Evolutionary conservation across 2,888 invertebrate species (phyloP).

Genomic region (Cryptophagus acutangulus): DNA sequence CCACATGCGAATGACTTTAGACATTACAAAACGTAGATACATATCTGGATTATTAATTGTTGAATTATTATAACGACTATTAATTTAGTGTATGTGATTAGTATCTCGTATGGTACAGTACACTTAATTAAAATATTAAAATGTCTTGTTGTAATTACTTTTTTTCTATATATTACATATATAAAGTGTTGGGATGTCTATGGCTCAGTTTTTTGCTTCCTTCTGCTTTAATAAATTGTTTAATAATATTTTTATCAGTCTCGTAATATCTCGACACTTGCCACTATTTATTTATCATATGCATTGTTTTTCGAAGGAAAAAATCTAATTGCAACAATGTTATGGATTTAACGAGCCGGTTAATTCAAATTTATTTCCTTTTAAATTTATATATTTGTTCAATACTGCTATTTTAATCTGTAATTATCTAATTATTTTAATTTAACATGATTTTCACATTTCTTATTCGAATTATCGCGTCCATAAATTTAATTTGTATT

Average conservation of each 20-base stretch:
- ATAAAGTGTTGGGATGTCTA: constrained; percentile 2
- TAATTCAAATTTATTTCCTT: no score
- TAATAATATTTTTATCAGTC: constrained; percentile 21
- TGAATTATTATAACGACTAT: constrained; percentile 32
- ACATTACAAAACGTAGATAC: constrained; percentile 20
- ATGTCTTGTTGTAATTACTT: constrained; percentile 23
- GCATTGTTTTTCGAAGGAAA: no score
- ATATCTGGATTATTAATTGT: constrained; percentile 33
- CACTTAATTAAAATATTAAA: constrained; percentile 32
- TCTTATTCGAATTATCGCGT: no score
- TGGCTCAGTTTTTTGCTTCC: no score
- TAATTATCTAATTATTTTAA: no score
- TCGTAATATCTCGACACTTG: constrained; percentile 15
- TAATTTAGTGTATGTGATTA: constrained; percentile 30
- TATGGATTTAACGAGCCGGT: no score
- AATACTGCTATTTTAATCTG: no score
- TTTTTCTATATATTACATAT: constrained; percentile 7
- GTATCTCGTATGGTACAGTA: constrained; percentile 27
- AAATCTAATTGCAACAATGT: constrained; percentile 1
- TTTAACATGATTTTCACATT: no score
- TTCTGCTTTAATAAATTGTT: constrained; percentile 20
- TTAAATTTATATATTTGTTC: no score
- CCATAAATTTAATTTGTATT: no score
- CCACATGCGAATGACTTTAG: no score
- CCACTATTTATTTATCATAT: not conserved